These are phyloP conservation scores for Drosophila mayaguana DNA, from an alignment of 2,888 invertebrate genomes.

Conservation along the genomic window DNA sequence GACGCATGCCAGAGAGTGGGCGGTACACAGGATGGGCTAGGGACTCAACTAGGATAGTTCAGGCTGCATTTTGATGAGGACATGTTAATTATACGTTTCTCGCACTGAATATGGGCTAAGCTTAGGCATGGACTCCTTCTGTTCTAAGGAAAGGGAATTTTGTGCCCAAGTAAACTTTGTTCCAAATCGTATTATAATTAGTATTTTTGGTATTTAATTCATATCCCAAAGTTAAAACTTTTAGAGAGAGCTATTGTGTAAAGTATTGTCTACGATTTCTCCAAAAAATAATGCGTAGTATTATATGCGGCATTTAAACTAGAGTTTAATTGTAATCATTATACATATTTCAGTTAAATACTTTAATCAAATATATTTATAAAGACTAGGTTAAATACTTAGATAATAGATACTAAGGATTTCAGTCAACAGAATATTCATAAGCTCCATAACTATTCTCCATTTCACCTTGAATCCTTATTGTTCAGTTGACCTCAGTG, in stretches of 20 bases:
- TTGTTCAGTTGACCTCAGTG: too few species aligned
- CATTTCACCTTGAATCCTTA: neutral
- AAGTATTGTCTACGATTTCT: too few species aligned
- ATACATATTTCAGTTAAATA: too few species aligned
- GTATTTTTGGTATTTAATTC: neutral
- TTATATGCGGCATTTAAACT: too few species aligned
- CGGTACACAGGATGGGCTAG: conserved; percentile 11
- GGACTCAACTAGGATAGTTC: conserved; percentile 14
- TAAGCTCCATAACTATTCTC: neutral
- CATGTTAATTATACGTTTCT: conserved; percentile 29
- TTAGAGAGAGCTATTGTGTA: too few species aligned
- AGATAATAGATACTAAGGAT: too few species aligned
- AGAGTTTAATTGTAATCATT: too few species aligned
- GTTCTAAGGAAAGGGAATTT: neutral
- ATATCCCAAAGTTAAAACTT: neutral
- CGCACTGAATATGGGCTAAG: neutral
- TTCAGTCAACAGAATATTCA: neutral
- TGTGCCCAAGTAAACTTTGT: too few species aligned
- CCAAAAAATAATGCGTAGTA: too few species aligned
- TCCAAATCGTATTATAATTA: neutral
- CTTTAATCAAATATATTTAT: too few species aligned
- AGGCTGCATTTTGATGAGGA: neutral
- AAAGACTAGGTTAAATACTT: too few species aligned
- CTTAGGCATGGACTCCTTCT: neutral
- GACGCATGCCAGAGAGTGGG: conserved; percentile 28